These are phyloP conservation scores for Ammodytes marinus DNA, from an alignment of 2,113 vertebrate genomes.

Conservation along the genomic window DNA sequence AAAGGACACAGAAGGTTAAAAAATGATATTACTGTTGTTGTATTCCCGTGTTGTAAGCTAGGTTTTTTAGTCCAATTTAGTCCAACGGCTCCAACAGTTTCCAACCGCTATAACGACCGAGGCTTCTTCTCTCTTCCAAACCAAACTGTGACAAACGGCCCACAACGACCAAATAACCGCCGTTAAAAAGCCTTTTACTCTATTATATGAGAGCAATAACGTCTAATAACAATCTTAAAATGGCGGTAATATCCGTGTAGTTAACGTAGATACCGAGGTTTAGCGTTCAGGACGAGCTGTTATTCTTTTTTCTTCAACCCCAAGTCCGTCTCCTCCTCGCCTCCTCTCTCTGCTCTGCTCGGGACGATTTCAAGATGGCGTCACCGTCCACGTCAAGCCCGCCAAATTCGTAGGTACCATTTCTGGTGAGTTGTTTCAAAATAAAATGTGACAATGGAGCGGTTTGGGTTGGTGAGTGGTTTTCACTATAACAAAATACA, in stretches of 20 bases:
- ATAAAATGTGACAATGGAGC: constrained; percentile 6
- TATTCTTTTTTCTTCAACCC: constrained; percentile 18
- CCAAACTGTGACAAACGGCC: constrained; percentile 51
- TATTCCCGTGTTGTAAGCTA: constrained; percentile 43
- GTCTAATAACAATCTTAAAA: background rate
- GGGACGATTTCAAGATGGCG: constrained; percentile 92
- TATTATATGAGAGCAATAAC: background rate
- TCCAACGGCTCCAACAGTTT: constrained; percentile 20
- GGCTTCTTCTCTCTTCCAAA: constrained; percentile 26
- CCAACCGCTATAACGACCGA: background rate
- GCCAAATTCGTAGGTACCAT: fast-evolving
- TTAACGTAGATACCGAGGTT: constrained; percentile 21
- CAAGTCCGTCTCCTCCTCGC: constrained; percentile 70
- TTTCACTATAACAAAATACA: background rate
- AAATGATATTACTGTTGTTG: background rate
- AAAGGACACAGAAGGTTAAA: fast-evolving
- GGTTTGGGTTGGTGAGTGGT: background rate
- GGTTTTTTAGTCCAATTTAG: constrained; percentile 31
- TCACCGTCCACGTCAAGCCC: constrained; percentile 50
- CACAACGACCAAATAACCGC: background rate
- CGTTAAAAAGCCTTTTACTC: background rate
- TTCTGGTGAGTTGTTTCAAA: constrained; percentile 47
- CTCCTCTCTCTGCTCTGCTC: constrained; percentile 65
- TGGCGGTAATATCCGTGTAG: constrained; percentile 50
- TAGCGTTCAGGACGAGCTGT: constrained; percentile 56